Evolutionary conservation across 2,888 invertebrate genomes (phyloP), one percentile per base, ranked within the genome.

Genomic region (Epiblema foenella): DNA sequence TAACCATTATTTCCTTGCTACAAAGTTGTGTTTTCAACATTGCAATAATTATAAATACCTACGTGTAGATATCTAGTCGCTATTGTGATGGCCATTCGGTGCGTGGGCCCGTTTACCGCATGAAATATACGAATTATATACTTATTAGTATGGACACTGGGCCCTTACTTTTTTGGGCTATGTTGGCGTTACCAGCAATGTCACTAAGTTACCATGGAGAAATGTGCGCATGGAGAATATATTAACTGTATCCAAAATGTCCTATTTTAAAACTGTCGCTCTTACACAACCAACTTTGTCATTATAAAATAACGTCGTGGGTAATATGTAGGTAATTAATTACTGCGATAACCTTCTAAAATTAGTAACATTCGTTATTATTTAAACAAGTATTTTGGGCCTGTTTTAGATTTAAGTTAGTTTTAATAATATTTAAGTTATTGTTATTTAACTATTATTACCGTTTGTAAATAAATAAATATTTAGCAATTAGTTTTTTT

Each of bases 51-150:
- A n/a, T 29, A 51, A 24, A 24, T 46, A n/a, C n/a, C n/a, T n/a
- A 24, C 12, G 29, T 24, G 11, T 15, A 1, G 17, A 17, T 52
- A n/a, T 12, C 15, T 17, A 15, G 8, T 46, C 11, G 51, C 56
- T 57, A 46, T 46, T 24, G 54, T 69, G 68, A 68, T 74, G 70
- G 72, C 69, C 73, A 75, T 69, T 73, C 52, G 62, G 69, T 52
- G 29, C 69, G 59, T 15, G 56, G 54, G 73, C 64, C 75, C 75
- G 74, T 74, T 74, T 29, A 8, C 29, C 12, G 37, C 42, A 60
- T 29, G 11, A 10, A 63, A 57, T 52, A 37, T 49, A 39, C 2
- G 24, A 51, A 63, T 57, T 63, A 39, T 63, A 39, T 10, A 11
- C 60, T 49, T 39, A 64, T 64, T 64, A 54, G 64, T 64, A 64